A percentile compares a stretch with the other conserved stretches of the same genome.
Conservation (phyloP, 2,797 vertebrate species). For the Mycteria americana region DNA sequence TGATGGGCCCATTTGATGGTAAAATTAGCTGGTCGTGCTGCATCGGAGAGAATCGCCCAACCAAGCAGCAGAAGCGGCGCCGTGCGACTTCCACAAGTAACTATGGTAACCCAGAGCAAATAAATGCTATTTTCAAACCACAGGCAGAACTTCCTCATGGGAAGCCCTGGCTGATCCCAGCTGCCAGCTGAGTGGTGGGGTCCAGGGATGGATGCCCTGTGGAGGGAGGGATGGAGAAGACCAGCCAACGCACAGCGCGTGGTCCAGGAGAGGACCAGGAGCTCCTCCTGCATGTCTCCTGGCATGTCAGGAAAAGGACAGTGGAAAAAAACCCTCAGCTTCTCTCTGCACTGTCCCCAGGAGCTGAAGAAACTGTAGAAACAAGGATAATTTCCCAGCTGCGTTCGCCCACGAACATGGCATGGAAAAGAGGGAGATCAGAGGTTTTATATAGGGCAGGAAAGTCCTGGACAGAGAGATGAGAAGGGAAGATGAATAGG, state of each 20-base stretch:
- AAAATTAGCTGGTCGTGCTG: not conserved
- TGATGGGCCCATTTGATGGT: not conserved
- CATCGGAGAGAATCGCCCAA: not conserved
- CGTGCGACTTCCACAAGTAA: not conserved
- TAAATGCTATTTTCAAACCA: not conserved
- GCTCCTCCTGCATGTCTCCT: not conserved
- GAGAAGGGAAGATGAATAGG: not conserved
- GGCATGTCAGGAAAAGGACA: not conserved
- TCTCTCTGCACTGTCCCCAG: not conserved
- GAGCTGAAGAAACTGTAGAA: not conserved
- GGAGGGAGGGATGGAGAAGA: not conserved
- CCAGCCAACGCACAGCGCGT: not conserved
- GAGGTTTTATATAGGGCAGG: not conserved
- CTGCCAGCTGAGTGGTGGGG: not conserved
- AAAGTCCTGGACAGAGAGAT: not conserved
- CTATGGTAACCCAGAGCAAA: constrained; percentile 44
- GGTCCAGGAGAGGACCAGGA: not conserved
- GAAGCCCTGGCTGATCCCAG: not conserved
- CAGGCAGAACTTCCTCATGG: not conserved
- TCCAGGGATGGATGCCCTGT: not conserved
- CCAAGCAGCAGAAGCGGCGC: not conserved
- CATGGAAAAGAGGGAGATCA: not conserved
- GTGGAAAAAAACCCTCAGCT: rapidly evolving
- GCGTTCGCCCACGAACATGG: not conserved
- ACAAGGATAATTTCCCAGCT: not conserved